Percentiles rank a stretch among this genome's conserved stretches.
Conservation (phyloP, 2,797 vertebrate species). For the Cygnus olor region DNA sequence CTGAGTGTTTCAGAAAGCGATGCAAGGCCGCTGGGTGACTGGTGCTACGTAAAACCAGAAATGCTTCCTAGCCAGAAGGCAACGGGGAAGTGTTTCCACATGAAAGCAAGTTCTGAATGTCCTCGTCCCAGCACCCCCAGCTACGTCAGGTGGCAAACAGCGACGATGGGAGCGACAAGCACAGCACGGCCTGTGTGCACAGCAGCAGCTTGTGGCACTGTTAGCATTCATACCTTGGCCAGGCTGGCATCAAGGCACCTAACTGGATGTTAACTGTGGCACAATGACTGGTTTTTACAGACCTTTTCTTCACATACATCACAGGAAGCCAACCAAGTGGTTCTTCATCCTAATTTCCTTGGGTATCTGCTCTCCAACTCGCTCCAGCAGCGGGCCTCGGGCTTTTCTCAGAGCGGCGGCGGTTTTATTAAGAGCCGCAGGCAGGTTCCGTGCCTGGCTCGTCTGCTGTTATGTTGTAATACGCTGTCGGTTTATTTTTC, state of each 20-base stretch:
- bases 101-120: neutral
- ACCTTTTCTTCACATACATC: neutral
- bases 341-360: neutral
- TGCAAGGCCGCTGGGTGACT: neutral
- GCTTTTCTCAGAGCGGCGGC: neutral
- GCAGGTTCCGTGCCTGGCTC: neutral
- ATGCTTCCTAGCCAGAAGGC: neutral
- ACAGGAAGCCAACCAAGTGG: neutral
- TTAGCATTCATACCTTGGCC: constrained; percentile 53
- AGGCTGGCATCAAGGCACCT: neutral
- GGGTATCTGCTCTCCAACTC: neutral
- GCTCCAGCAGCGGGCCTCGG: rapidly evolving
- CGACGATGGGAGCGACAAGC: rapidly evolving
- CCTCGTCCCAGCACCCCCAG: neutral
- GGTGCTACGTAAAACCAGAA: neutral
- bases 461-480: neutral
- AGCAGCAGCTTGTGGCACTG: neutral
- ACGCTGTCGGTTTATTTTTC: constrained; percentile 4
- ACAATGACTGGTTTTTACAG: neutral
- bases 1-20: neutral
- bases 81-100: neutral
- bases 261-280: constrained; percentile 12
- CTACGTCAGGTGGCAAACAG: neutral
- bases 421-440: neutral
- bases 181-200: rapidly evolving